Evolutionary conservation across 2,888 invertebrate genomes (phyloP).

Genomic region (Epistrophe eligans): DNA sequence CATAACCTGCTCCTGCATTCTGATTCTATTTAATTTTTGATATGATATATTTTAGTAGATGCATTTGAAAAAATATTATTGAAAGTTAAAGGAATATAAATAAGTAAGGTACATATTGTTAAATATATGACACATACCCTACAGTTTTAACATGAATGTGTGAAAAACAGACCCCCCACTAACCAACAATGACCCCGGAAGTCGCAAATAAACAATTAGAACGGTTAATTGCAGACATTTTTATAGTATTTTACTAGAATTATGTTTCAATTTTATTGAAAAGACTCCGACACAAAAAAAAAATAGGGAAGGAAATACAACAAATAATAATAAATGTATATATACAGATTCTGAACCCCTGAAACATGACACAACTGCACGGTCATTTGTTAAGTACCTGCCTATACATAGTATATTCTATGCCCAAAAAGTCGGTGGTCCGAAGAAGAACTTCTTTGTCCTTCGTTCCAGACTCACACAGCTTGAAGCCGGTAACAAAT

Average conservation of each 20-base stretch:
- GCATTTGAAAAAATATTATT: neutral
- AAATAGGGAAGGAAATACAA: slow-evolving; percentile 27
- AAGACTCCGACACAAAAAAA: slow-evolving; percentile 45
- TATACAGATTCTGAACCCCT: slow-evolving; percentile 47
- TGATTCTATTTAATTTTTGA: neutral
- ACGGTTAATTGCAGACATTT: slow-evolving; percentile 51
- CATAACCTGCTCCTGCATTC: neutral
- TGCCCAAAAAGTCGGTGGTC: slow-evolving; percentile 59
- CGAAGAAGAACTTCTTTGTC: slow-evolving; percentile 51
- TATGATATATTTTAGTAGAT: neutral
- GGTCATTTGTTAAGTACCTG: slow-evolving; percentile 60
- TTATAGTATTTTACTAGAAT: slow-evolving; percentile 54
- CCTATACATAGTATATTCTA: neutral
- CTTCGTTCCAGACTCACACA: slow-evolving; percentile 52
- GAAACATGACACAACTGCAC: slow-evolving; percentile 69
- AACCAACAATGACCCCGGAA: slow-evolving; percentile 52
- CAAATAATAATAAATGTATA: slow-evolving; percentile 4
- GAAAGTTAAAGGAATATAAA: neutral
- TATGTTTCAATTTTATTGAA: slow-evolving; percentile 67
- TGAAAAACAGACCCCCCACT: slow-evolving; percentile 50
- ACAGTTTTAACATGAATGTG: slow-evolving; percentile 14
- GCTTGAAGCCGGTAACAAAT: slow-evolving; percentile 56
- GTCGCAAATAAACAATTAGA: slow-evolving; percentile 68
- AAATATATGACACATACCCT: neutral
- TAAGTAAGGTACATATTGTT: too few species aligned